These are phyloP conservation scores for Triplophysa rosa DNA, from an alignment of 2,113 vertebrate genomes.

Conservation along the genomic window DNA sequence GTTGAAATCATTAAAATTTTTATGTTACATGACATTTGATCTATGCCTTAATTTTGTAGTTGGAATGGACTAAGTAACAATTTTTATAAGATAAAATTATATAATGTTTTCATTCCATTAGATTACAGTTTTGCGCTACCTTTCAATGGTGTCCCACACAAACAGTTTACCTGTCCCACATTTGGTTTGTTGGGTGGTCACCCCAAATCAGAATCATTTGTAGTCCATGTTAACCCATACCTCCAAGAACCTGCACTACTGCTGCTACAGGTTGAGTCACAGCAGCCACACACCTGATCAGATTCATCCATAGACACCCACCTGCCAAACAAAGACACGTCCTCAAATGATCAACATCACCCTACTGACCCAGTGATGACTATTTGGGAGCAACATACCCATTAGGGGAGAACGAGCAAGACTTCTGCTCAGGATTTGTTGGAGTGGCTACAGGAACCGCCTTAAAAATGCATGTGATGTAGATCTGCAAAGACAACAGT, in stretches of 20 bases:
- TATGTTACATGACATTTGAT: too few relatives aligned
- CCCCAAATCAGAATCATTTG: neutral
- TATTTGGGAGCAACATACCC: neutral
- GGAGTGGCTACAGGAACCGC: constrained; percentile 25
- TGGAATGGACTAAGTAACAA: too few relatives aligned
- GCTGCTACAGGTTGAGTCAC: constrained; percentile 39
- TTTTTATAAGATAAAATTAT: too few relatives aligned
- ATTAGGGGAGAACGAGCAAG: constrained; percentile 41
- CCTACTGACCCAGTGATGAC: too few relatives aligned
- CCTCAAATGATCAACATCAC: too few relatives aligned
- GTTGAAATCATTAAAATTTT: too few relatives aligned
- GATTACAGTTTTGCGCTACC: too few relatives aligned
- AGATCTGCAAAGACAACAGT: constrained; percentile 34
- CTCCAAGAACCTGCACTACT: neutral
- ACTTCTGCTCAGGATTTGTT: constrained; percentile 38
- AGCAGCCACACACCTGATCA: constrained; percentile 45
- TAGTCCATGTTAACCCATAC: neutral
- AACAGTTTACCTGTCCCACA: too few relatives aligned
- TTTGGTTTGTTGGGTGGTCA: too few relatives aligned
- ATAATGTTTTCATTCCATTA: too few relatives aligned
- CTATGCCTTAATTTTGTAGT: too few relatives aligned
- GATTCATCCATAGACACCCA: constrained; percentile 45
- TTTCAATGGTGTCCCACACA: too few relatives aligned
- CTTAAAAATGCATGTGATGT: constrained; percentile 46
- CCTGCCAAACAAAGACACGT: constrained; percentile 3